phyloP scores from a whole-genome alignment of 2,113 vertebrate species.

The Alces alces region DNA sequence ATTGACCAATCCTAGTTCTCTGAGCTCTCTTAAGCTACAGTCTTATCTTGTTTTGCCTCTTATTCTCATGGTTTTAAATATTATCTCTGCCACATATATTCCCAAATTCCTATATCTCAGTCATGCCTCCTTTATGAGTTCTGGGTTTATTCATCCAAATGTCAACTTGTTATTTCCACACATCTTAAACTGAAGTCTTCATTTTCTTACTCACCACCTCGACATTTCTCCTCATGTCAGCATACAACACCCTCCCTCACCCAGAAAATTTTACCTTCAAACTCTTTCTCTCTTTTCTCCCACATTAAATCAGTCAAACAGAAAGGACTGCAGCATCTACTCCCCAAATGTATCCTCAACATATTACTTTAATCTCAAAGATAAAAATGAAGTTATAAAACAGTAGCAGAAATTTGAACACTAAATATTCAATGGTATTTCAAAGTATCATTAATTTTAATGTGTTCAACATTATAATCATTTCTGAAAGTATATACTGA shows the following conservation, averaged over 20 bases:
- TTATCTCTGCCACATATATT: not conserved
- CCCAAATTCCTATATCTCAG: not conserved
- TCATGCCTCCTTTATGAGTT: not conserved
- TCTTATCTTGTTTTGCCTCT: not conserved
- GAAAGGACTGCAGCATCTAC: not conserved
- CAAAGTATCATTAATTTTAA: not conserved
- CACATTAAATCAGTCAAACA: not conserved
- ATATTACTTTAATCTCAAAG: not conserved
- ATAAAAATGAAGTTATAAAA: not conserved
- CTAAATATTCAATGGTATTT: not conserved
- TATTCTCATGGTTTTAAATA: not conserved
- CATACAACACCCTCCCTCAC: not conserved
- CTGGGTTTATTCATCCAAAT: not conserved
- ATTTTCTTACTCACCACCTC: not conserved
- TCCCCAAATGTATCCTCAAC: not conserved
- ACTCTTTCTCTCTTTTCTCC: not conserved
- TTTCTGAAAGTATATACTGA: not conserved
- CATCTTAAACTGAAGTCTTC: not conserved
- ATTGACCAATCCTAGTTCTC: too few relatives aligned
- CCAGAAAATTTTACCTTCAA: not conserved
- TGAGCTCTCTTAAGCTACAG: not conserved
- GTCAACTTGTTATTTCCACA: not conserved
- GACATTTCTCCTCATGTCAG: not conserved
- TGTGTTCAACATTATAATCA: not conserved
- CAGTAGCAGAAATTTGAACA: not conserved